Base-by-base conservation (phyloP, 1,140 invertebrate genomes). In the Cyclina sinensis region DNA sequence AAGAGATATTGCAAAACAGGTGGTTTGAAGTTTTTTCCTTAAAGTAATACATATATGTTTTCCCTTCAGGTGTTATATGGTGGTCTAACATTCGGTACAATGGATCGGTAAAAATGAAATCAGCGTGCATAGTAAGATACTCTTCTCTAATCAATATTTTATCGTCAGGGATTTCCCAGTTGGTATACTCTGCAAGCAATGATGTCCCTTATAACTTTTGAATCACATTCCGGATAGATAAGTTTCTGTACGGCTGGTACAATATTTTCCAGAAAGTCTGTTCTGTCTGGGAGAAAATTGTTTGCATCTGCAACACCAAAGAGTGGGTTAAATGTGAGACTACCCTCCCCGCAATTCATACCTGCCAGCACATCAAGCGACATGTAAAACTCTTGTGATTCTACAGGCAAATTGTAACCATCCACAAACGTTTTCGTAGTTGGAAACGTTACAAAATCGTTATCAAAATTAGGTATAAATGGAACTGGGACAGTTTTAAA, bases 281-380 rank as follows among this genome's bases (percentile, higher is more conserved):
- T 43, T n/a, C 37, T 82, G 30, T 30, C 16, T 68, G 62, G 57
- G 3, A 82, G 12, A 27, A 65, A 82, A 46, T 43, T 65, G 12
- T 48, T 5, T 2, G 59, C 32, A 24, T 68, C 35, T 35, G 21
- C 5, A 4, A 86, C 51, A 2, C 57, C 54, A 27, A 65, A 57
- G 54, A 59, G 32, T 37, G 54, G 59, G 24, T 27, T 39, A 5
- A 86, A 3, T 1, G 57, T n/a, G 2, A 88, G 46, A 37, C 85
- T 73, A 9, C 76, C 81, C 35, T 90, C 89, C 0, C 32, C 59
- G 16, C 57, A 48, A 14, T 82, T 81, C n/a, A 39, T 85, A 21
- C 89, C 89, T 27, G 74, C 82, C 12, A 90, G n/a, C 18, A 90
- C 32, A 35, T 90, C 89, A 14, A 90, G 51, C 1, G 78, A 83